Evolutionary conservation across 2,888 invertebrate species (phyloP).

Genomic region (Ichneumon xanthorius): DNA sequence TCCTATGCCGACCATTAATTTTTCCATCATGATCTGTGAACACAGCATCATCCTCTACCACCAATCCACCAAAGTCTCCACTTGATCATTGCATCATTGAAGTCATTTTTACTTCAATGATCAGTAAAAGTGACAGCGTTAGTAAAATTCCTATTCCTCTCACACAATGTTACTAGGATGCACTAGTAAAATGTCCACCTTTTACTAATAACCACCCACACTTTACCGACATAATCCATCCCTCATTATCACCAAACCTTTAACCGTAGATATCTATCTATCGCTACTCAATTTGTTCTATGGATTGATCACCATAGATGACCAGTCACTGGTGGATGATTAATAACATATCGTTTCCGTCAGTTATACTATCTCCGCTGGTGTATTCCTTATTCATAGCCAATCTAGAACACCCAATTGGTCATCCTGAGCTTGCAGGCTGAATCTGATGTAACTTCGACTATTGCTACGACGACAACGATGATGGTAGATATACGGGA

Average conservation of each 20-base stretch:
- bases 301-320: neutral
- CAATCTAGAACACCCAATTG: neutral
- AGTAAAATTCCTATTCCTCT: too few species aligned
- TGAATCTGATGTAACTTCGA: neutral
- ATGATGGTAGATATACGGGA: conserved; percentile 5
- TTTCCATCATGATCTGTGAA: neutral
- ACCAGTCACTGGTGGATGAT: neutral
- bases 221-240: neutral
- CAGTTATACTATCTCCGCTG: neutral
- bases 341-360: neutral
- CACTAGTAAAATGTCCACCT: too few species aligned
- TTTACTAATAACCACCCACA: neutral
- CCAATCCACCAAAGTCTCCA: too few species aligned
- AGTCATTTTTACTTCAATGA: too few species aligned
- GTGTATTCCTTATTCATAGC: conserved; percentile 12
- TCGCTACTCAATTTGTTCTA: too few species aligned
- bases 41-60: neutral
- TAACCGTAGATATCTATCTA: too few species aligned
- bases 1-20: neutral
- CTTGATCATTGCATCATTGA: too few species aligned
- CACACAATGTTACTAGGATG: neutral
- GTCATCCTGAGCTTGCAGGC: neutral
- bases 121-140: too few species aligned
- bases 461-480: neutral
- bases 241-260: neutral